A percentile compares a stretch with the other conserved stretches of the same genome.
These are phyloP conservation scores for Lutraria lutraria DNA, from an alignment of 2,888 invertebrate genomes.

Conservation along the genomic window DNA sequence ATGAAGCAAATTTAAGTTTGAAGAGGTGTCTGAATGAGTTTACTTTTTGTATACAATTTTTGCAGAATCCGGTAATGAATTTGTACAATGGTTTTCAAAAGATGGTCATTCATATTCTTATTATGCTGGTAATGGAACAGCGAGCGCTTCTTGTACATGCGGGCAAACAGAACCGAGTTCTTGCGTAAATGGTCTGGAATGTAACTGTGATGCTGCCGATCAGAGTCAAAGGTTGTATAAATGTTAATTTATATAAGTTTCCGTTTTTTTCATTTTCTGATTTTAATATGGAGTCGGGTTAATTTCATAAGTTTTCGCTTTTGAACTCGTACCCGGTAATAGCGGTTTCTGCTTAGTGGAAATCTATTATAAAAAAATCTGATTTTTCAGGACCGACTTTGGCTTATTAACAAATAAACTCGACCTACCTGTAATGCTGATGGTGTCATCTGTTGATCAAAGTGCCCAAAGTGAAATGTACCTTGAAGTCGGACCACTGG, in stretches of 20 bases:
- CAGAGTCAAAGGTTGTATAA: background rate
- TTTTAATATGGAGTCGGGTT: no score
- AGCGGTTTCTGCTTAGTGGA: no score
- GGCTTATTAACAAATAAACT: slow-evolving; percentile 75
- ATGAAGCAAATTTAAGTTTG: no score
- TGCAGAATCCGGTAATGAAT: slow-evolving; percentile 22
- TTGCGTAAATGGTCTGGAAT: slow-evolving; percentile 72
- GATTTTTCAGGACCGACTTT: slow-evolving; percentile 70
- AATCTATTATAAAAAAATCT: no score
- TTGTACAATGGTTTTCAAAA: slow-evolving; percentile 59
- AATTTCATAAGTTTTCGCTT: no score
- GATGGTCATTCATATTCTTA: slow-evolving; percentile 53
- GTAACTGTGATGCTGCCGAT: slow-evolving; percentile 78
- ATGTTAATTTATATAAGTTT: no score
- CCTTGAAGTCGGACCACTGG: slow-evolving; percentile 67
- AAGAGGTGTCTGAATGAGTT: no score
- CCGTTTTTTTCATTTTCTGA: no score
- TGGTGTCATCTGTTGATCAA: slow-evolving; percentile 54
- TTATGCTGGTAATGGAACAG: slow-evolving; percentile 58
- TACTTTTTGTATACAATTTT: background rate
- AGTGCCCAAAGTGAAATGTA: slow-evolving; percentile 39
- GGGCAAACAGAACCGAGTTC: slow-evolving; percentile 63
- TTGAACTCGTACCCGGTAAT: no score
- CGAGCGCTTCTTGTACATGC: slow-evolving; percentile 74
- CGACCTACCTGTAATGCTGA: slow-evolving; percentile 72